A percentile compares a stretch with the other conserved stretches of the same genome.
phyloP scores from a whole-genome alignment of 2,888 invertebrate genomes.

The Limnephilus auricula region DNA sequence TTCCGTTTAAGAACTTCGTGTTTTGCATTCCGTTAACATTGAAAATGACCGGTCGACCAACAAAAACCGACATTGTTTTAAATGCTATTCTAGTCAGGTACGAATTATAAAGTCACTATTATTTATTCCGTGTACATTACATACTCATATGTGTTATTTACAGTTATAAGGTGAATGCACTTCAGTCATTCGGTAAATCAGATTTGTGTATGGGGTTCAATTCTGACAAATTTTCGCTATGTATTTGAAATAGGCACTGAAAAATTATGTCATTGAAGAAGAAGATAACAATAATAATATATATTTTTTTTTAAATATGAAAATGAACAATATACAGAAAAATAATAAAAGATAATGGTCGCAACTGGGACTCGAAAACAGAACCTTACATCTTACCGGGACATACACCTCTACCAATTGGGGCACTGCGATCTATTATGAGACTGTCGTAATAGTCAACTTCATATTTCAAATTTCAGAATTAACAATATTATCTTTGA shows the following conservation, averaged over 20 bases:
- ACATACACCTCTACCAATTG: too few species aligned
- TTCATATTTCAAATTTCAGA: too few species aligned
- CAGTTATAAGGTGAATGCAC: constrained; percentile 20
- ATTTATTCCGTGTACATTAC: not conserved
- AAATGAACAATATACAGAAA: too few species aligned
- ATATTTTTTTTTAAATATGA: too few species aligned
- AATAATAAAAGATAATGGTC: too few species aligned
- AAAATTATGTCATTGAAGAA: too few species aligned
- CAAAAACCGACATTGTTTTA: not conserved
- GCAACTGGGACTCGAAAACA: too few species aligned
- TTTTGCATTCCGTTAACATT: constrained; percentile 25
- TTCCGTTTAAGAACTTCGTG: constrained; percentile 17
- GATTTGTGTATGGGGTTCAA: not conserved
- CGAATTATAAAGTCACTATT: not conserved
- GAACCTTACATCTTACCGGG: too few species aligned
- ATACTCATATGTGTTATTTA: not conserved
- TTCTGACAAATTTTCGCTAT: not conserved
- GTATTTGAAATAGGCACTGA: not conserved
- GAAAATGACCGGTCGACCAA: constrained; percentile 4
- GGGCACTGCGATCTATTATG: too few species aligned
- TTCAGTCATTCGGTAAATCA: not conserved
- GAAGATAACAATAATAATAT: too few species aligned
- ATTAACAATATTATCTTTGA: too few species aligned
- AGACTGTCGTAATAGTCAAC: too few species aligned
- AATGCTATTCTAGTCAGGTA: constrained; percentile 14